Conservation (phyloP, 2,797 vertebrate species). For the Paratrypauchen microcephalus region DNA sequence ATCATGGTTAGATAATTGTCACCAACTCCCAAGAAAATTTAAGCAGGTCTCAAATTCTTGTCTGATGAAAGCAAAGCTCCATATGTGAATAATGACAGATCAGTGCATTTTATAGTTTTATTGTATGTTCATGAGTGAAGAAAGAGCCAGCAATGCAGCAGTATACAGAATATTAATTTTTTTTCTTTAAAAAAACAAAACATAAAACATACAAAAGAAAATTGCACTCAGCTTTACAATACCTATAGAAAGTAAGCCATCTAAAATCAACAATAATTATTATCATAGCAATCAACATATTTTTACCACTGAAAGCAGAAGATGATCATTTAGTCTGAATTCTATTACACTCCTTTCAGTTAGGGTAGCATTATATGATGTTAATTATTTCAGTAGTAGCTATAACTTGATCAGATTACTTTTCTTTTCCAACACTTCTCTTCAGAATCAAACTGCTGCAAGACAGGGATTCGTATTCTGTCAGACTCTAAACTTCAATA, state of each 20-base stretch:
- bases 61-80: background rate
- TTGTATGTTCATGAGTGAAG: slow-evolving; percentile 73
- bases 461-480: slow-evolving; percentile 48
- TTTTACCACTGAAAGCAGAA: slow-evolving; percentile 71
- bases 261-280: slow-evolving; percentile 76
- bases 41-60: background rate
- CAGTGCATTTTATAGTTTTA: slow-evolving; percentile 72
- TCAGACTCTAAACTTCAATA: slow-evolving; percentile 20
- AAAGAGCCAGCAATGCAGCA: slow-evolving; percentile 75
- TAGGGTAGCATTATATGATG: slow-evolving; percentile 10
- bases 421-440: slow-evolving; percentile 12
- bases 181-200: slow-evolving; percentile 41
- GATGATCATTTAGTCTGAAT: slow-evolving; percentile 72
- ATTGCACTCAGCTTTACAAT: slow-evolving; percentile 73
- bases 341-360: slow-evolving; percentile 55
- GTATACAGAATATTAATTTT: slow-evolving; percentile 64
- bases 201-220: slow-evolving; percentile 55
- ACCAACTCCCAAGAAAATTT: background rate
- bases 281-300: slow-evolving; percentile 65
- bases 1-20: no score
- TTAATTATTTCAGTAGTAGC: slow-evolving; percentile 14
- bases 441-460: slow-evolving; percentile 51
- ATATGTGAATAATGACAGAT: slow-evolving; percentile 43
- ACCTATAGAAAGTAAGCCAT: slow-evolving; percentile 70
- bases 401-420: slow-evolving; percentile 1